Conservation (phyloP, 2,888 invertebrate genomes). For the Eilema griseolum region DNA sequence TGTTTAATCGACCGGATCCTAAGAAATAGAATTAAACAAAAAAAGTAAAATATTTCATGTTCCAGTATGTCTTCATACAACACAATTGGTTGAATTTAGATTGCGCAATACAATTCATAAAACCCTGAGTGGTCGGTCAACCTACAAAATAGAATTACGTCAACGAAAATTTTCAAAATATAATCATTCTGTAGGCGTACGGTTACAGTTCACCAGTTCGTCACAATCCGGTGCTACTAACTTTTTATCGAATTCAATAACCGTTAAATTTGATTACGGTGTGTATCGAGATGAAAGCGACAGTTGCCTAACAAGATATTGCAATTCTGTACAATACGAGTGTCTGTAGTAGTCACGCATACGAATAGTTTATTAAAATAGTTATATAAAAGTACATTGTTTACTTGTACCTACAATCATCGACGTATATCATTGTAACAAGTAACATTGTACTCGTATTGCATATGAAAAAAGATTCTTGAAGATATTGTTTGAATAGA, state of each 20-base stretch:
- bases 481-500: neutral
- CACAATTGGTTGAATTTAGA: too few relatives aligned
- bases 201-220: conserved; percentile 67
- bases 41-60: neutral
- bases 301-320: conserved; percentile 64
- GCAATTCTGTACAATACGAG: conserved; percentile 37
- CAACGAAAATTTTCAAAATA: conserved; percentile 40
- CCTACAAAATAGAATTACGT: conserved; percentile 34
- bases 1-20: too few relatives aligned
- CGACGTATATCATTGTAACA: neutral
- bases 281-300: conserved; percentile 74
- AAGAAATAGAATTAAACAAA: too few relatives aligned
- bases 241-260: conserved; percentile 73
- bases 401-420: conserved; percentile 16
- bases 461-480: neutral
- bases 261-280: conserved; percentile 83
- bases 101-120: conserved; percentile 5
- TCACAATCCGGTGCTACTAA: conserved; percentile 61
- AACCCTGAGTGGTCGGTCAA: neutral
- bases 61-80: too few relatives aligned
- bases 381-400: conserved; percentile 15
- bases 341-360: conserved; percentile 28
- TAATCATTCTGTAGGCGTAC: conserved; percentile 52
- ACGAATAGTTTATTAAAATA: conserved; percentile 33
- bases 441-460: neutral